phyloP scores from a whole-genome alignment of 2,888 invertebrate genomes.

The Meliscaeva auricollis region DNA sequence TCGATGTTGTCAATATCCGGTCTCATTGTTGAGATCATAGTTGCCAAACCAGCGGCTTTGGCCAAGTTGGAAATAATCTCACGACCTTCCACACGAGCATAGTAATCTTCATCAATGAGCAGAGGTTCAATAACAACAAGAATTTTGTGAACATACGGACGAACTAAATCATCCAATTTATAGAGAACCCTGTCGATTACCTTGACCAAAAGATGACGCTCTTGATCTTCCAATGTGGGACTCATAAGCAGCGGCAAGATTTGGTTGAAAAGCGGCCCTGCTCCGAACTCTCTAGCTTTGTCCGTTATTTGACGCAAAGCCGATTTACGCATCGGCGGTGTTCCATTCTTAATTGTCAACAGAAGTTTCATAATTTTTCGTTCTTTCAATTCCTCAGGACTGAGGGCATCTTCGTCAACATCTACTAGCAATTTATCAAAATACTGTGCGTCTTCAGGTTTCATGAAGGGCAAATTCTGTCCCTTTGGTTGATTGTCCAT shows the following conservation, averaged over 20 bases:
- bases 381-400: slow-evolving; percentile 99
- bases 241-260: slow-evolving; percentile 99
- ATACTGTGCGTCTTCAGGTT: slow-evolving; percentile 99
- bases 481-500: slow-evolving; percentile 99
- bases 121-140: slow-evolving; percentile 99
- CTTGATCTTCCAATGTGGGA: slow-evolving; percentile 99
- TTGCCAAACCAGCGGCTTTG: slow-evolving; percentile 99
- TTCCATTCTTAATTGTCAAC: slow-evolving; percentile 99
- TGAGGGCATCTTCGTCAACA: slow-evolving; percentile 97
- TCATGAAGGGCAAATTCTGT: slow-evolving; percentile 98
- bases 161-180: slow-evolving; percentile 98
- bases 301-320: slow-evolving; percentile 99
- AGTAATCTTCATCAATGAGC: slow-evolving; percentile 99
- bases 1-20: slow-evolving; percentile 99
- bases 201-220: slow-evolving; percentile 98
- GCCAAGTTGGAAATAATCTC: slow-evolving; percentile 99
- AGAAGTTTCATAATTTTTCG: slow-evolving; percentile 99
- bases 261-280: slow-evolving; percentile 99
- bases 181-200: slow-evolving; percentile 99
- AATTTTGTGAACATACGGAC: slow-evolving; percentile 99
- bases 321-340: slow-evolving; percentile 99
- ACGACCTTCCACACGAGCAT: slow-evolving; percentile 99
- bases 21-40: slow-evolving; percentile 99
- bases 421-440: slow-evolving; percentile 99
- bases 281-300: slow-evolving; percentile 99